phyloP scores from a whole-genome alignment of 2,797 vertebrate species.

The Staurois parvus region DNA sequence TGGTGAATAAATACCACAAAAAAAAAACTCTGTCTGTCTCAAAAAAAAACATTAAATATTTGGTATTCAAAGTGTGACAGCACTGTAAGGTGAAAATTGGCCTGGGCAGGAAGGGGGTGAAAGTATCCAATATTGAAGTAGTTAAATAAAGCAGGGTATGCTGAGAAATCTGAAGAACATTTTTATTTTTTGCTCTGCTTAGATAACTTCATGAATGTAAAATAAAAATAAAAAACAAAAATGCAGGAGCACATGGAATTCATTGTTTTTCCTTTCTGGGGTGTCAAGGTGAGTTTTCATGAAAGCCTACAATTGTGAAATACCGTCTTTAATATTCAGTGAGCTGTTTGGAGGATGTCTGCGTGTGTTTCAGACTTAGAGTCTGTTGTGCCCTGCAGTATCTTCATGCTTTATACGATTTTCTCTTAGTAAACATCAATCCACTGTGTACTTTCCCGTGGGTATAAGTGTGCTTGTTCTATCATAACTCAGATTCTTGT shows the following conservation, averaged over 20 bases:
- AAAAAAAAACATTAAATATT: too few relatives aligned
- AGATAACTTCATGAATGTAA: too few relatives aligned
- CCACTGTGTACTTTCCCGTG: background rate
- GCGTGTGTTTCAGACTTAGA: background rate
- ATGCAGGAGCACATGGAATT: background rate
- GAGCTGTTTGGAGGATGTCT: background rate
- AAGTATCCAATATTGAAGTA: too few relatives aligned
- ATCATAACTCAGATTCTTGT: background rate
- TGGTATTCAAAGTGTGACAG: too few relatives aligned
- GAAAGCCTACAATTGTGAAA: background rate
- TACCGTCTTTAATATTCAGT: background rate
- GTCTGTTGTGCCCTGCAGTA: conserved; percentile 36
- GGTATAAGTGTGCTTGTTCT: background rate
- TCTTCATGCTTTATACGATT: conserved; percentile 29
- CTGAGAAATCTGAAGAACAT: too few relatives aligned
- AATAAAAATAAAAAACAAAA: too few relatives aligned
- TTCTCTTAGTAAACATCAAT: conserved; percentile 23
- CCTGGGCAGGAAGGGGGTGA: too few relatives aligned
- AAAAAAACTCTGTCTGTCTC: too few relatives aligned
- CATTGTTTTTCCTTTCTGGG: background rate
- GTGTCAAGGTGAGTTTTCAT: background rate
- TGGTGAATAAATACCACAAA: too few relatives aligned
- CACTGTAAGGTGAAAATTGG: too few relatives aligned
- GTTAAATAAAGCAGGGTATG: too few relatives aligned
- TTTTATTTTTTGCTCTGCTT: too few relatives aligned